Percentiles rank a stretch among this genome's conserved stretches.
phyloP scores from a whole-genome alignment of 2,113 vertebrate species.

The Tiliqua scincoides region DNA sequence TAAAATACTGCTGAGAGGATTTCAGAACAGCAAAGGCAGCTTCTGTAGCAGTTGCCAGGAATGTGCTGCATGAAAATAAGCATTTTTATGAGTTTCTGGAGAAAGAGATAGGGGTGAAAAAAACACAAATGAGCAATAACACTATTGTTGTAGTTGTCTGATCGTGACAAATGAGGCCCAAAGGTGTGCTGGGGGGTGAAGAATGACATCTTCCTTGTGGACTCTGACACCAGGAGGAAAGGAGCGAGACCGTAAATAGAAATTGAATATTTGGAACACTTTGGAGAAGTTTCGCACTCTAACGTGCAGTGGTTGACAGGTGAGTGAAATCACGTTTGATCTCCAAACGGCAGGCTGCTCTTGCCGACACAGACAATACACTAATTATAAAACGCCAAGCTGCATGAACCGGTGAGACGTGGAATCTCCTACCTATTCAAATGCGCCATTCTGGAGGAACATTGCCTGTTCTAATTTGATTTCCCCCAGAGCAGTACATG shows the following conservation, averaged over 20 bases:
- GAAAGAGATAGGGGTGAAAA: neutral
- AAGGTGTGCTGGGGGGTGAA: neutral
- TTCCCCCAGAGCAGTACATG: slow-evolving; percentile 77
- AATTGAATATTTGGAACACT: slow-evolving; percentile 27
- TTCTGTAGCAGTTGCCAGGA: neutral
- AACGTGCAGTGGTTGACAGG: slow-evolving; percentile 35
- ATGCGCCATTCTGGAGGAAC: slow-evolving; percentile 64
- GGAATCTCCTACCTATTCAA: slow-evolving; percentile 65
- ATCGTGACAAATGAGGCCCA: neutral
- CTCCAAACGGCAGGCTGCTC: slow-evolving; percentile 28
- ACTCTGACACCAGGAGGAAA: neutral
- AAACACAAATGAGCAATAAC: slow-evolving; percentile 8
- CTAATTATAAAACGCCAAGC: slow-evolving; percentile 57
- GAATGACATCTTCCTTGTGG: neutral
- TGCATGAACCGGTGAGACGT: slow-evolving; percentile 59
- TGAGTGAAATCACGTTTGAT: slow-evolving; percentile 13
- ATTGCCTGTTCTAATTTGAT: slow-evolving; percentile 74
- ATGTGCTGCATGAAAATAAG: slow-evolving; percentile 5
- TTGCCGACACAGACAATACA: slow-evolving; percentile 24
- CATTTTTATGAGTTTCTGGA: neutral
- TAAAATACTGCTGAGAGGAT: slow-evolving; percentile 32
- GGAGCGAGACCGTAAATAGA: neutral
- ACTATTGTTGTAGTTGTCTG: neutral
- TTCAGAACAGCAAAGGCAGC: neutral
- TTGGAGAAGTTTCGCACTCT: slow-evolving; percentile 20